Evolutionary conservation across 35 echinoderm and acorn worm species (phyloP).

Genomic region (Apostichopus parvimensis): DNA sequence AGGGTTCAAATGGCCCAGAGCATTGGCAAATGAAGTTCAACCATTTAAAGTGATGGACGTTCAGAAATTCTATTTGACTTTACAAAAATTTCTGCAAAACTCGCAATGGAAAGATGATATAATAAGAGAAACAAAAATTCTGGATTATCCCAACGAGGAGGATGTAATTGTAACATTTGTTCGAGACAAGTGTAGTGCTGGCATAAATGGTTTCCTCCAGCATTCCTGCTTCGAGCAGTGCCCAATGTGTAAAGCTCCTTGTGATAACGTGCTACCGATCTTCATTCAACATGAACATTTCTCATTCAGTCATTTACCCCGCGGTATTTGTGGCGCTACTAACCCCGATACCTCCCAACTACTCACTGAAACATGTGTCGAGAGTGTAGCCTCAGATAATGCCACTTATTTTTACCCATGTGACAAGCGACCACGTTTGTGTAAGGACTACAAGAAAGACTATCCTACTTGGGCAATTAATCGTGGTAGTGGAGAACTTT

Average conservation of each 20-base stretch:
- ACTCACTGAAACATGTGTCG: neutral
- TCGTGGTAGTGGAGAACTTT: neutral
- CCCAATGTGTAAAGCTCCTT: constrained; percentile 12
- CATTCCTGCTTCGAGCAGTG: neutral
- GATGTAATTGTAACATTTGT: neutral
- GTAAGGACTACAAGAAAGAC: constrained; percentile 29
- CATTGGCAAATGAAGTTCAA: neutral
- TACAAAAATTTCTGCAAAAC: neutral
- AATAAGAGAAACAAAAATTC: neutral
- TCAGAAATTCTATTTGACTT: too few species aligned
- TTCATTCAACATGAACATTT: neutral
- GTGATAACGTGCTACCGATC: neutral
- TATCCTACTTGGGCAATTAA: neutral
- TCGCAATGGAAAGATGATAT: neutral
- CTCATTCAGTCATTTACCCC: neutral
- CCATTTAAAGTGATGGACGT: too few species aligned
- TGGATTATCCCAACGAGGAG: neutral
- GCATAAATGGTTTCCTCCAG: neutral
- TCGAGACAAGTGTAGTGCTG: neutral
- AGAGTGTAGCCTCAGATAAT: neutral
- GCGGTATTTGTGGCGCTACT: neutral
- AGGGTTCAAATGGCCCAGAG: neutral
- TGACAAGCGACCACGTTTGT: neutral
- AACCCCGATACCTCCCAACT: neutral
- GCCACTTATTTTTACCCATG: neutral